phyloP scores from a whole-genome alignment of 2,888 invertebrate species.

The Apodemia duryi region DNA sequence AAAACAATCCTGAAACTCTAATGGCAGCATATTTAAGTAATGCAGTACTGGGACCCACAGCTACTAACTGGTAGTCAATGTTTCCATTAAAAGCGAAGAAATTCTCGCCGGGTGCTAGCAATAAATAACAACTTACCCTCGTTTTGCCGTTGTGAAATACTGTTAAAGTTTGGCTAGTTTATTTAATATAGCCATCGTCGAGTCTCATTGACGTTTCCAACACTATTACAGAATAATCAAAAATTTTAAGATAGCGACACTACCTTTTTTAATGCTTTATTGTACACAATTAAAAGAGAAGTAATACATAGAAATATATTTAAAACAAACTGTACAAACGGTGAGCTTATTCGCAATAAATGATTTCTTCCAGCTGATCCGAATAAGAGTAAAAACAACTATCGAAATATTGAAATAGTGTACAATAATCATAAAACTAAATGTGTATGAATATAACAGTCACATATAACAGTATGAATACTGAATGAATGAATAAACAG shows the following conservation, averaged over 20 bases:
- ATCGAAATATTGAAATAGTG: too few species aligned
- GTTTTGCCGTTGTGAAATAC: conserved; percentile 53
- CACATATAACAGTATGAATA: too few species aligned
- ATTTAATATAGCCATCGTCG: conserved; percentile 55
- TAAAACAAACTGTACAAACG: too few species aligned
- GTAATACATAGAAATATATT: too few species aligned
- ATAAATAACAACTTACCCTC: conserved; percentile 50
- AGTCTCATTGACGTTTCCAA: conserved; percentile 32
- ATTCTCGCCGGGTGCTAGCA: conserved; percentile 29
- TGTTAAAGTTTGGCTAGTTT: conserved; percentile 55
- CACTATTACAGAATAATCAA: not conserved
- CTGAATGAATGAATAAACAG: too few species aligned
- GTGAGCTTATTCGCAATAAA: too few species aligned
- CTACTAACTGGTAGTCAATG: conserved; percentile 9
- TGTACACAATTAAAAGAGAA: too few species aligned
- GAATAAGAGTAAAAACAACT: too few species aligned
- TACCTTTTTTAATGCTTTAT: not conserved
- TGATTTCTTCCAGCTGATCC: too few species aligned
- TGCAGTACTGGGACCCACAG: not conserved
- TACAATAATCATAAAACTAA: too few species aligned
- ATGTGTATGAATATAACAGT: too few species aligned
- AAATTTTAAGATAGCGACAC: not conserved
- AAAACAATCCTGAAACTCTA: not conserved
- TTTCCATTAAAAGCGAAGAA: conserved; percentile 22
- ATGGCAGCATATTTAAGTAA: not conserved